Base-by-base conservation (phyloP, 2,888 invertebrate genomes). In the Ceriagrion tenellum region DNA sequence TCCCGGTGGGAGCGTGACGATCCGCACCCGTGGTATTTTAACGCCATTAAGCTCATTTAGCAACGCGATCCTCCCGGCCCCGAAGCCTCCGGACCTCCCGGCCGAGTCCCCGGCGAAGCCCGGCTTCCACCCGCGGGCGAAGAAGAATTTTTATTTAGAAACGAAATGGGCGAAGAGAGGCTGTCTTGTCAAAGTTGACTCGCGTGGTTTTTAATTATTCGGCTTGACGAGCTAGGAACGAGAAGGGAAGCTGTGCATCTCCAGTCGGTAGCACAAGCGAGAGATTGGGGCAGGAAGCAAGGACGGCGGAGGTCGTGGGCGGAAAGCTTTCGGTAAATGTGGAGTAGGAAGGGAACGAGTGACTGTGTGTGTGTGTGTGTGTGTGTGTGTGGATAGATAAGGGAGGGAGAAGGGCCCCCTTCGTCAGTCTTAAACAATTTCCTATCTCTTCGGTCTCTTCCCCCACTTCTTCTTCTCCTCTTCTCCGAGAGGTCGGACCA, bases 381-480 rank as follows among this genome's bases (percentile, higher is more conserved):
- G n/a, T n/a, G n/a, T n/a, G n/a, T 3, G 47, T 3, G 55, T 10
- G 26, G 26, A 47, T 55, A 55, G 89, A n/a, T 4, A 16, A 89
- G 89, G 90, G 59, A 56, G 55, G 90, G 59, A 20, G 59, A 55
- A 12, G 90, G 1, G 59, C 10, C 55, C n/a, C 26, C 63, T 26
- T 23, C 30, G 30, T 35, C 69, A 63, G 69, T 93, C 93, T 93
- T 69, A 93, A 93, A 93, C 93, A 93, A 93, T 93, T 93, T 69
- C 93, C 63, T 91, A 59, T 91, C 93, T 69, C 81, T 81, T 35
- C 35, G 2, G 13, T 35, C 69, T 69, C 69, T 12, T n/a, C 4
- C 69, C 69, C 23, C 47, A 69, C n/a, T 47, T 4, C 47, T 47
- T 47, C 47, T 4, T 47, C 47, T 47, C 8, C 47, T 47, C 47